phyloP scores from a whole-genome alignment of 2,888 invertebrate species.

The Melipona bicolor region DNA sequence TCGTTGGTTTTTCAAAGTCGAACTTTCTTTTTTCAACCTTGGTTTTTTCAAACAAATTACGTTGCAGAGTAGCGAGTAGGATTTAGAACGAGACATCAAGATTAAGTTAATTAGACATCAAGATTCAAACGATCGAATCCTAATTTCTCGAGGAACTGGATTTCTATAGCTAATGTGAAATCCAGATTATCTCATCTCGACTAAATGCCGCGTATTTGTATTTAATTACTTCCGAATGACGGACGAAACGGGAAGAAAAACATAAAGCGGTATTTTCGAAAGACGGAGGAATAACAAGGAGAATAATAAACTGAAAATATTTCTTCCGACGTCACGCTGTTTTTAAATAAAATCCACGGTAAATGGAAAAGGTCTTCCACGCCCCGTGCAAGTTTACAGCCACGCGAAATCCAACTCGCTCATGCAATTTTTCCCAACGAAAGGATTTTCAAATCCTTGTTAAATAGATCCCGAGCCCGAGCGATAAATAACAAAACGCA shows the following conservation, averaged over 20 bases:
- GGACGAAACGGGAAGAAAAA: neutral
- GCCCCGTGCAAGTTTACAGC: neutral
- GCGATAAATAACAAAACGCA: slow-evolving; percentile 21
- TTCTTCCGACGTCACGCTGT: neutral
- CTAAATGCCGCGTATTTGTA: no score
- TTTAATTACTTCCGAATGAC: no score
- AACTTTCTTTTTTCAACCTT: no score
- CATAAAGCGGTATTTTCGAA: neutral
- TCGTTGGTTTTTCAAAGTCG: no score
- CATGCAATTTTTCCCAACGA: neutral
- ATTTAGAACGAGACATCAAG: no score
- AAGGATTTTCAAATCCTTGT: slow-evolving; percentile 6
- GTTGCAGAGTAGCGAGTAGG: no score
- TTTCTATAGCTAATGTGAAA: no score
- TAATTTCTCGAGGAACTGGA: no score
- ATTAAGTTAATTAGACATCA: no score
- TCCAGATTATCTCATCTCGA: no score
- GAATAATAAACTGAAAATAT: neutral
- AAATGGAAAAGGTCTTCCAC: neutral
- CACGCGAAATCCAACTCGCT: neutral
- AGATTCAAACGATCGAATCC: no score
- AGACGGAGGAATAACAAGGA: neutral
- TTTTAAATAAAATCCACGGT: neutral
- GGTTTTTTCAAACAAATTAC: no score
- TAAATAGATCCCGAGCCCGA: neutral